Evolutionary conservation across 64 coral and sea anemone species (phyloP), one percentile per base, ranked within the genome.

Genomic region (Pachyseris speciosa): DNA sequence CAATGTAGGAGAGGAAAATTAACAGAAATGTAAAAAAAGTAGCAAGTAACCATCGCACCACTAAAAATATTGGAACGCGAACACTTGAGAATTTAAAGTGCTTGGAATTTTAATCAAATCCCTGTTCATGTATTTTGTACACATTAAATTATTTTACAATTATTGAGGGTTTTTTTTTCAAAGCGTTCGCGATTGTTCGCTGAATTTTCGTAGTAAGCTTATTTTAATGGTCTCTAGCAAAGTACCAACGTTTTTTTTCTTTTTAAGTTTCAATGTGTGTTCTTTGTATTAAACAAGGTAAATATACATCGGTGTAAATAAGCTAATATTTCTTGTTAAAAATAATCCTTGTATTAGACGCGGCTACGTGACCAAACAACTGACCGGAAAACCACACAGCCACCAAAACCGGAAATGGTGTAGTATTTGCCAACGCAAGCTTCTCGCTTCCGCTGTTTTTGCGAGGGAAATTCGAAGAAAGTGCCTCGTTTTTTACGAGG

Each of bases 301-400:
- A 81, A 79, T 53, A 37, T 58, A 79, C 28, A 45, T 57, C 31
- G 60, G 26, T 61, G 52, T 53, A 81, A 81, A 81, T 27, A 22
- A 81, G 77, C 40, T 81, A 32, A 81, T 81, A 81, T 41, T 81
- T 81, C 53, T 63, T 39, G 27, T 81, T 40, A 81, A 63, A 81
- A 81, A 81, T 81, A 81, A 81, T 61, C 29, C 31, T 45, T 37
- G 75, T 79, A 79, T 79, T 52, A 31, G 75, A 47, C 16, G 10
- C 22, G 9, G 77, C 77, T 81, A 81, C 77, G 77, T 81, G 77
- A 81, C 77, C 39, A 11, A 11, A 39, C 77, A 37, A 57, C 51
- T 61, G 53, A 81, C 77, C 77, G 77, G 77, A 81, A 81, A 81
- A 81, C 77, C 77, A 36, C 77, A 26, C 34, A 9, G 32, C 52